phyloP scores from a whole-genome alignment of 1,140 invertebrate genomes.

The Pantala flavescens region DNA sequence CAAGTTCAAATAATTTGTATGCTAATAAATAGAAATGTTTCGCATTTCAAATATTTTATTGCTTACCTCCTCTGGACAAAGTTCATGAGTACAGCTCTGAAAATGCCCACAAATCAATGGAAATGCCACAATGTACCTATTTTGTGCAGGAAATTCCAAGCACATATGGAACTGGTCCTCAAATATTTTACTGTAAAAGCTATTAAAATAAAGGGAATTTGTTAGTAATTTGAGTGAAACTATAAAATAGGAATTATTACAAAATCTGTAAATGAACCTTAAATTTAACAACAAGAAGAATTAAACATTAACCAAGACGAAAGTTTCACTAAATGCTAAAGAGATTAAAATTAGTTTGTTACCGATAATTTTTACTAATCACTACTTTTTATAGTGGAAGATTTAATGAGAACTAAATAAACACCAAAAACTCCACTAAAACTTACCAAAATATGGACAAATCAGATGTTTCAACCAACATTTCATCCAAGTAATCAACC shows the following conservation, averaged over 20 bases:
- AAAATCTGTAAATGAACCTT: background rate
- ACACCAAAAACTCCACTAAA: too few species aligned
- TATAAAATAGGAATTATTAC: slow-evolving; percentile 16
- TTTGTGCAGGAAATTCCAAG: slow-evolving; percentile 94
- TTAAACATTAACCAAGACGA: too few species aligned
- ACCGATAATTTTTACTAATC: too few species aligned
- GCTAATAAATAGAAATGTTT: too few species aligned
- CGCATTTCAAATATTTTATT: too few species aligned
- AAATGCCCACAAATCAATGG: slow-evolving; percentile 97
- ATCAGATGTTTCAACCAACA: slow-evolving; percentile 92
- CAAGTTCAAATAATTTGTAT: too few species aligned
- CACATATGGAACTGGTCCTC: slow-evolving; percentile 98
- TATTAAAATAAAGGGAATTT: slow-evolving; percentile 26
- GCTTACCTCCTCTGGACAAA: slow-evolving; percentile 89
- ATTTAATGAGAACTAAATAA: too few species aligned
- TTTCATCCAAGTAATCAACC: slow-evolving; percentile 97
- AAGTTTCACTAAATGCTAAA: too few species aligned
- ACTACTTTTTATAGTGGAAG: too few species aligned
- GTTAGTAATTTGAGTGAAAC: background rate
- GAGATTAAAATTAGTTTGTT: too few species aligned
- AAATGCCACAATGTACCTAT: slow-evolving; percentile 94
- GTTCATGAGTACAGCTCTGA: slow-evolving; percentile 92
- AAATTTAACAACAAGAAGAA: background rate
- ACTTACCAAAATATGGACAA: slow-evolving; percentile 83
- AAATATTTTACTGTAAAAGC: slow-evolving; percentile 94